Conservation (phyloP, 1,140 invertebrate genomes). For the Argopecten irradians region DNA sequence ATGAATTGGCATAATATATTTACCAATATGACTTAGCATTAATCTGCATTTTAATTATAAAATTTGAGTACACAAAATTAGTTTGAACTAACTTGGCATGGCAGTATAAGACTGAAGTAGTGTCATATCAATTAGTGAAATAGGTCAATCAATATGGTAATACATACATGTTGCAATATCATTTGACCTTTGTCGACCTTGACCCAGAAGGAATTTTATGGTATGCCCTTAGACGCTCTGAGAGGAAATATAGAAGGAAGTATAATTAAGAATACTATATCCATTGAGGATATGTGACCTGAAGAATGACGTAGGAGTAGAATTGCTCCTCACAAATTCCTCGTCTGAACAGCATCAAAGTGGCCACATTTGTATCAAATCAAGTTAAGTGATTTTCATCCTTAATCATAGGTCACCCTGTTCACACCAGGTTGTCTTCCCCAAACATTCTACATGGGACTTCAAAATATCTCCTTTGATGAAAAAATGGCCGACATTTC, state of each 20-base stretch:
- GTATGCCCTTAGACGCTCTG: background rate
- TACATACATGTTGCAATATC: background rate
- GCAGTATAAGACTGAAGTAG: no score
- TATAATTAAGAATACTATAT: background rate
- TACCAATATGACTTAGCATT: no score
- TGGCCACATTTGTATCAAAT: background rate
- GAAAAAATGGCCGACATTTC: background rate
- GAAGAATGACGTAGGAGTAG: background rate
- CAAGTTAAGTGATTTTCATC: background rate
- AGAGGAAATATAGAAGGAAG: background rate
- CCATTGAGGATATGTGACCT: background rate
- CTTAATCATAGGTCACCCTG: background rate
- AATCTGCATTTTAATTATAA: no score
- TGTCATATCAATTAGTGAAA: no score
- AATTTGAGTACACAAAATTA: no score
- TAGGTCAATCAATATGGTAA: background rate
- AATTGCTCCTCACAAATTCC: background rate
- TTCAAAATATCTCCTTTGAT: constrained; percentile 1
- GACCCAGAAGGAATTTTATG: background rate
- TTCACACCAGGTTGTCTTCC: background rate
- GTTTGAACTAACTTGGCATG: no score
- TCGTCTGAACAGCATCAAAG: background rate
- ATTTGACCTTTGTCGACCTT: background rate
- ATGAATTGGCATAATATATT: no score
- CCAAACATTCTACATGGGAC: background rate